A percentile compares a stretch with the other conserved stretches of the same genome.
These are phyloP conservation scores for Tenthredo livida DNA, from an alignment of 2,888 invertebrate species.

Conservation along the genomic window DNA sequence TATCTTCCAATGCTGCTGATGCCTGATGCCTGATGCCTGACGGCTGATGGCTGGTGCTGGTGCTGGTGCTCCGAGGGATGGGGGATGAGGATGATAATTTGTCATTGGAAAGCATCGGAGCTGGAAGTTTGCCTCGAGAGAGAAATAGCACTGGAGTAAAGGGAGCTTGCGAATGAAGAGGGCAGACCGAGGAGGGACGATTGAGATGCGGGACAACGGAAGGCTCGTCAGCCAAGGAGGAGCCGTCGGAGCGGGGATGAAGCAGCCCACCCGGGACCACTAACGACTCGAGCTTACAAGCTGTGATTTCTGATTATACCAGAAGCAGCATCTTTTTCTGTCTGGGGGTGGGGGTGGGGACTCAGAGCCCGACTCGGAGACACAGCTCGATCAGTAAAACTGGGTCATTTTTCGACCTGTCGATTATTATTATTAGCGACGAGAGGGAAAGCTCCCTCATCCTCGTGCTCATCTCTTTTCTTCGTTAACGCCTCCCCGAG, in stretches of 20 bases:
- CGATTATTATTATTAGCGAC: constrained; percentile 11
- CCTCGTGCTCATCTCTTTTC: constrained; percentile 33
- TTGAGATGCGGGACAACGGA: constrained; percentile 66
- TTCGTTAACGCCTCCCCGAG: constrained; percentile 3
- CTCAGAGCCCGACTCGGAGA: background rate
- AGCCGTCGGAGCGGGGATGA: constrained; percentile 57
- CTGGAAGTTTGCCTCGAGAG: background rate
- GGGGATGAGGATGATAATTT: constrained; percentile 62
- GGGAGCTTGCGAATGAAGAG: constrained; percentile 12
- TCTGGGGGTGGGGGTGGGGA: background rate
- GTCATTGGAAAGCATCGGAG: constrained; percentile 30
- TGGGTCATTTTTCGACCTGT: constrained; percentile 49
- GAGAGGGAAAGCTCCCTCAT: constrained; percentile 45
- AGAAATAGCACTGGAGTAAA: constrained; percentile 28
- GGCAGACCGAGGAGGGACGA: constrained; percentile 55
- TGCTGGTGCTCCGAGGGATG: background rate
- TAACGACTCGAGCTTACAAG: constrained; percentile 67
- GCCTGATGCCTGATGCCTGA: too few relatives aligned
- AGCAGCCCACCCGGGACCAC: constrained; percentile 62
- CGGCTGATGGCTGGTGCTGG: too few relatives aligned
- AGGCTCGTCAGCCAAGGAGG: constrained; percentile 62
- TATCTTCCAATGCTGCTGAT: background rate
- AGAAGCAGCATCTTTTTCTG: constrained; percentile 56
- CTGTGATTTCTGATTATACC: constrained; percentile 67
- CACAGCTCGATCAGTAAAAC: constrained; percentile 27